phyloP scores from a whole-genome alignment of 2,797 vertebrate genomes.

The Cottoperca gobio region DNA sequence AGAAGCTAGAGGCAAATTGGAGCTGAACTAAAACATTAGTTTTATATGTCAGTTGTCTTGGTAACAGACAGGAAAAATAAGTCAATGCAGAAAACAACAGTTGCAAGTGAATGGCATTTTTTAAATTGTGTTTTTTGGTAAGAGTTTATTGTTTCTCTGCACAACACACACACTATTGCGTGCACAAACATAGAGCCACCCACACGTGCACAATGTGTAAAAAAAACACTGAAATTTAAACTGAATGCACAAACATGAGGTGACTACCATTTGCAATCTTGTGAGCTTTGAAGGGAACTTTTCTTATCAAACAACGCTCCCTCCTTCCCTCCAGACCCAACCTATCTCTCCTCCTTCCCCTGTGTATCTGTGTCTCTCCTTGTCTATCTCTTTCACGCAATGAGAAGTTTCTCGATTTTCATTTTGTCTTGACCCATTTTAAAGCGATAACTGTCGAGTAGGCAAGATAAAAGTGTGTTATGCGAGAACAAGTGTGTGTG shows the following conservation, averaged over 20 bases:
- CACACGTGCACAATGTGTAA: constrained; percentile 13
- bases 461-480: constrained; percentile 60
- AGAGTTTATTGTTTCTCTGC: constrained; percentile 14
- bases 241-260: constrained; percentile 26
- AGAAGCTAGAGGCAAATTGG: constrained; percentile 57
- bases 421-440: constrained; percentile 77
- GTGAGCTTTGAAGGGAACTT: constrained; percentile 55
- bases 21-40: constrained; percentile 50
- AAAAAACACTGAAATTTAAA: constrained; percentile 1
- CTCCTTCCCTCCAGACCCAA: constrained; percentile 6
- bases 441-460: constrained; percentile 66
- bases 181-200: background rate
- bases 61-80: constrained; percentile 56
- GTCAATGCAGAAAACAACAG: constrained; percentile 36
- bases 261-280: constrained; percentile 43
- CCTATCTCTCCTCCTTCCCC: constrained; percentile 36
- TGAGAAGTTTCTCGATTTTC: constrained; percentile 60
- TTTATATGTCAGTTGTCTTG: constrained; percentile 71
- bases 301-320: constrained; percentile 47
- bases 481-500: constrained; percentile 41
- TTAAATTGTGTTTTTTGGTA: constrained; percentile 39
- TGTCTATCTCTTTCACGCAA: constrained; percentile 60
- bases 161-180: background rate
- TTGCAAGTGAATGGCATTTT: constrained; percentile 34
- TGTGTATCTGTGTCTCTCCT: constrained; percentile 41